Evolutionary conservation across 1,140 invertebrate species (phyloP).

Genomic region (Berghia stephanieae): DNA sequence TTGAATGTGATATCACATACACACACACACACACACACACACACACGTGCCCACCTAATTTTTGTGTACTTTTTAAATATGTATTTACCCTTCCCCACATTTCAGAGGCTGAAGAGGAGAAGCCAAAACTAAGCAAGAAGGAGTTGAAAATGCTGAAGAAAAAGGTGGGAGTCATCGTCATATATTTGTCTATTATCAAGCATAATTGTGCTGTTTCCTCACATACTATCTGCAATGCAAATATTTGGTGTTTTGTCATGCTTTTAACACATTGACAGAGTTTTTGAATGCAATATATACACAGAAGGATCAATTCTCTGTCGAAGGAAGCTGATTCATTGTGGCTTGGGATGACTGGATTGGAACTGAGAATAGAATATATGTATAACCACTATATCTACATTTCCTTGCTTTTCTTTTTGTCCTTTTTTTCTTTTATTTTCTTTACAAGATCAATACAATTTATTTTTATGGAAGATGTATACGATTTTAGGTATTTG

Average conservation of each 20-base stretch:
- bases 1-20: not conserved
- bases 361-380: no score
- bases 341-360: no score
- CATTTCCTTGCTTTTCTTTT: no score
- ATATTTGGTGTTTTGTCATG: not conserved
- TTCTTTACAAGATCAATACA: no score
- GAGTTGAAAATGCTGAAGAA: constrained; percentile 96
- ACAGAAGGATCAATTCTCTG: no score
- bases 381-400: no score
- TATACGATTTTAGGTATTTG: no score
- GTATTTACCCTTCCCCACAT: constrained; percentile 29
- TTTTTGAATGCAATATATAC: not conserved
- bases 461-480: no score
- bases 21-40: not conserved
- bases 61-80: not conserved
- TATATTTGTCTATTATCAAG: not conserved
- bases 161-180: constrained; percentile 55
- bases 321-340: no score
- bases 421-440: no score
- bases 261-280: not conserved
- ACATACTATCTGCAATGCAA: no score
- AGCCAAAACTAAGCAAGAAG: constrained; percentile 81
- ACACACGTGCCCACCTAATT: not conserved
- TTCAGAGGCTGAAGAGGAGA: constrained; percentile 44
- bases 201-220: no score